phyloP scores from a whole-genome alignment of 2,113 vertebrate species.

The Chiloscyllium plagiosum region DNA sequence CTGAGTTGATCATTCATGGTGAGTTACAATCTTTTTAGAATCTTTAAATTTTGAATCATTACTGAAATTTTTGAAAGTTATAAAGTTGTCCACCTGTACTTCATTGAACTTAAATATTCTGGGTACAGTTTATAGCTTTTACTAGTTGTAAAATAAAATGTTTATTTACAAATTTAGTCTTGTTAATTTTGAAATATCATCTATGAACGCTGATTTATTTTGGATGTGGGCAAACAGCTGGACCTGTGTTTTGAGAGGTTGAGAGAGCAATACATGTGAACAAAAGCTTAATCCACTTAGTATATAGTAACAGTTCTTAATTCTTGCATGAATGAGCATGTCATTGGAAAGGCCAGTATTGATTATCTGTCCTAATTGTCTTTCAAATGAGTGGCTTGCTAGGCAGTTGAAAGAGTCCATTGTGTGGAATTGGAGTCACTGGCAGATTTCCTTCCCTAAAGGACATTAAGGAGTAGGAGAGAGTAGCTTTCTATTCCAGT shows the following conservation, averaged over 20 bases:
- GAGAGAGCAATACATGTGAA: too few relatives aligned
- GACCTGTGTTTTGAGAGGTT: background rate
- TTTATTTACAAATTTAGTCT: background rate
- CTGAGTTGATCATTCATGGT: conserved; percentile 95
- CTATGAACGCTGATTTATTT: background rate
- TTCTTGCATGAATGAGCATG: too few relatives aligned
- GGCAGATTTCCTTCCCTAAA: too few relatives aligned
- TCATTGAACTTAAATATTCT: background rate
- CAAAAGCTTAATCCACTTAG: background rate
- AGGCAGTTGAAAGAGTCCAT: too few relatives aligned
- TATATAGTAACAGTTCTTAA: background rate
- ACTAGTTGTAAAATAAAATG: background rate
- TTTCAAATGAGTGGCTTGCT: too few relatives aligned
- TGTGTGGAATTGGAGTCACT: too few relatives aligned
- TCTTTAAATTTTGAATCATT: background rate
- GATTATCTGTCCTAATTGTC: too few relatives aligned
- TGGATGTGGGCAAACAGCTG: background rate
- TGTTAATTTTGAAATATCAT: background rate
- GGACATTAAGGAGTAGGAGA: too few relatives aligned
- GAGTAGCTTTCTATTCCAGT: too few relatives aligned
- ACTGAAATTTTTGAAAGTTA: background rate
- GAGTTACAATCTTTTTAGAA: conserved; percentile 26
- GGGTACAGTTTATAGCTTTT: background rate
- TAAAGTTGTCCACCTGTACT: background rate
- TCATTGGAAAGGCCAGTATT: too few relatives aligned